A percentile compares a stretch with the other conserved stretches of the same genome.
Conservation (phyloP, 2,113 vertebrate genomes). For the Gavia stellata region DNA sequence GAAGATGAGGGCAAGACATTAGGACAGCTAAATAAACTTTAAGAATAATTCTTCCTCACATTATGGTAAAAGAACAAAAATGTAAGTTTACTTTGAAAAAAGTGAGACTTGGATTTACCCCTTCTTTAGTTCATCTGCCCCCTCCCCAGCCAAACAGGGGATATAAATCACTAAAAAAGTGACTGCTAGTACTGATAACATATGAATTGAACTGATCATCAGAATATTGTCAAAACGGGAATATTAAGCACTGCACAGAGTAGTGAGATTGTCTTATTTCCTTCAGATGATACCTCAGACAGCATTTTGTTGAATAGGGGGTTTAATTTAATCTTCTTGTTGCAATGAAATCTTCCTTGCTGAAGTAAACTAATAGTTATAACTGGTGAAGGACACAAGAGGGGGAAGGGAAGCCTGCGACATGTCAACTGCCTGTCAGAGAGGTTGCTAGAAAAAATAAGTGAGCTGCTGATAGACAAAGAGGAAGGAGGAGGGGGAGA, state of each 20-base stretch:
- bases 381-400: neutral
- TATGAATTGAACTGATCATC: neutral
- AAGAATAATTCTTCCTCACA: neutral
- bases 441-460: constrained; percentile 1
- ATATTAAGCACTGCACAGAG: neutral
- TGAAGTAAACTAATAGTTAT: neutral
- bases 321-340: neutral
- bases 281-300: neutral
- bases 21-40: neutral
- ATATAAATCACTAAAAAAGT: neutral
- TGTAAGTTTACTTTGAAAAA: neutral
- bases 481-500: neutral
- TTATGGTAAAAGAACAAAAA: neutral
- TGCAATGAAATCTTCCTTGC: neutral
- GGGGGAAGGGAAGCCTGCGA: constrained; percentile 26
- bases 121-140: neutral
- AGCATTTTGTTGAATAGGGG: neutral
- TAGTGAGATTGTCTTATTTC: neutral
- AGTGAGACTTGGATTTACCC: neutral
- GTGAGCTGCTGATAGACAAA: constrained; percentile 38
- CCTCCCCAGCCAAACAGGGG: neutral
- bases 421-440: constrained; percentile 29
- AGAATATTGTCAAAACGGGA: neutral
- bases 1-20: neutral
- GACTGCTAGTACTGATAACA: neutral